Evolutionary conservation across 2,888 invertebrate species (phyloP).

Genomic region (Ecliptopera silaceata): DNA sequence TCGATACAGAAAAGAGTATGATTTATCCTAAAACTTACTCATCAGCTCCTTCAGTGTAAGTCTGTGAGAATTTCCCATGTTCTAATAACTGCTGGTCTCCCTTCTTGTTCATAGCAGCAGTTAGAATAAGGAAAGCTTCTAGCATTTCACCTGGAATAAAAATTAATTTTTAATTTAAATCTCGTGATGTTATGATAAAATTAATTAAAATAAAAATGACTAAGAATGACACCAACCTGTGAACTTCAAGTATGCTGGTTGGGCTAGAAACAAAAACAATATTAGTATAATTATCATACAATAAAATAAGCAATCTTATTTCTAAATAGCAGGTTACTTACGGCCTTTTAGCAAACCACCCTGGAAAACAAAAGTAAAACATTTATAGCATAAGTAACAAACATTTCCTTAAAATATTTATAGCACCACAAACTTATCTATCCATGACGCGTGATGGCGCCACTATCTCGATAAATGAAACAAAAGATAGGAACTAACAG

Average conservation of each 20-base stretch:
- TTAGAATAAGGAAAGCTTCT: constrained; percentile 61
- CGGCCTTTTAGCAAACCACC: constrained; percentile 49
- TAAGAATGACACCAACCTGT: constrained; percentile 46
- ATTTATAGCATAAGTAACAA: neutral
- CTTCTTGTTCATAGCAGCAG: constrained; percentile 59
- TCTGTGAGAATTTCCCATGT: constrained; percentile 60
- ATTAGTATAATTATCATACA: neutral
- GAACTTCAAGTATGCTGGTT: constrained; percentile 59
- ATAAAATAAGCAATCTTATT: too few species aligned
- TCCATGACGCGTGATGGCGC: too few species aligned
- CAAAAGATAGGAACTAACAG: too few species aligned
- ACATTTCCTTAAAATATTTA: neutral
- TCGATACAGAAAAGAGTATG: too few species aligned
- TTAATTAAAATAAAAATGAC: neutral
- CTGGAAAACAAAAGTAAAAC: constrained; percentile 49
- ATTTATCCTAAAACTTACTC: constrained; percentile 62
- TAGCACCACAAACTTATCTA: neutral
- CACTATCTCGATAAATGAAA: too few species aligned
- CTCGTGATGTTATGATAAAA: too few species aligned
- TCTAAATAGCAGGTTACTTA: constrained; percentile 36
- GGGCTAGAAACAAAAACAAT: constrained; percentile 47
- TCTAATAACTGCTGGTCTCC: constrained; percentile 49
- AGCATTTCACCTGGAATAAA: constrained; percentile 57
- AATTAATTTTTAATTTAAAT: neutral
- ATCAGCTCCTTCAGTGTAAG: constrained; percentile 56